Percentiles rank a stretch among this genome's conserved stretches.
Evolutionary conservation across 2,113 vertebrate species (phyloP).

Genomic region (Hystrix brachyura): DNA sequence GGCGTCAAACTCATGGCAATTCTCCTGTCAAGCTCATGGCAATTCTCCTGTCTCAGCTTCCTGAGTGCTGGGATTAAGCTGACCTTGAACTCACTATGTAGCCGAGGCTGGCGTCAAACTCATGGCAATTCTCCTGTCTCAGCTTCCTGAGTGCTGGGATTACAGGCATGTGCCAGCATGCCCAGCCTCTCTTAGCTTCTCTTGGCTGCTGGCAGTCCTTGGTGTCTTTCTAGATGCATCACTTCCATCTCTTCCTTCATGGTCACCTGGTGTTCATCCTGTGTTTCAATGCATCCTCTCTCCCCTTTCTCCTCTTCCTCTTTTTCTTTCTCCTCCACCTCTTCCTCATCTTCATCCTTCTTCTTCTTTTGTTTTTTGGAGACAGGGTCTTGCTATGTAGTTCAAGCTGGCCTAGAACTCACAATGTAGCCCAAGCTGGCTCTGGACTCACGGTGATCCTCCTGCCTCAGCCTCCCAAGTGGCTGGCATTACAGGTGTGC

Average conservation of each 20-base stretch:
- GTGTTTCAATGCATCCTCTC: background rate
- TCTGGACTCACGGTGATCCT: background rate
- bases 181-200: background rate
- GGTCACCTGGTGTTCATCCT: background rate
- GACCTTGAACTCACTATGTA: too few relatives aligned
- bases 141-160: too few relatives aligned
- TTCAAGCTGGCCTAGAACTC: background rate
- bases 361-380: background rate
- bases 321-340: background rate
- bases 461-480: background rate
- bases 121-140: too few relatives aligned
- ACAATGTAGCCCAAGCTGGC: background rate
- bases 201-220: background rate
- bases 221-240: background rate
- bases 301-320: fast-evolving
- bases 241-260: background rate
- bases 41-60: too few relatives aligned
- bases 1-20: too few relatives aligned
- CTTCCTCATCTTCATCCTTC: background rate
- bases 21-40: too few relatives aligned
- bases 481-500: background rate
- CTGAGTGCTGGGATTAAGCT: too few relatives aligned
- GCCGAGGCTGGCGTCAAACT: too few relatives aligned
- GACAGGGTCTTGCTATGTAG: background rate
- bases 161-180: too few relatives aligned